Base-by-base conservation (phyloP, 2,888 invertebrate species). In the Crossocerus cetratus region DNA sequence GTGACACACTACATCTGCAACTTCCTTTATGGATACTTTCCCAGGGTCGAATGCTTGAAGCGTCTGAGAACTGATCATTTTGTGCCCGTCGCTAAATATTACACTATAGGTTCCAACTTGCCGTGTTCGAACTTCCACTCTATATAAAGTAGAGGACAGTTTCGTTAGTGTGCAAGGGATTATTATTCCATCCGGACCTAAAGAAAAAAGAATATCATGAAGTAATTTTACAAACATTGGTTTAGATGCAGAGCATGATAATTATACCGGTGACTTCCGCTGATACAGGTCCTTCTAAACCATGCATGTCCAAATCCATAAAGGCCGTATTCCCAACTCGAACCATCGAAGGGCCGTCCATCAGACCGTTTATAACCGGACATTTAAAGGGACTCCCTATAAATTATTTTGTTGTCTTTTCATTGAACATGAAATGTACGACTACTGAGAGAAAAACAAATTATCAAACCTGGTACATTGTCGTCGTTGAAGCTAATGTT, bases 401-500 rank as follows among this genome's bases (percentile, higher is more conserved):
- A 32, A 32, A 32, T 8, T 32, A 32, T 8, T 32, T 32, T 32
- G 32, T 32, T 32, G 32, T 32, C 8, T 32, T 32, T 32, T 32
- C 11, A 32, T 8, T 32, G 32, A 32, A 32, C 32, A 32, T 1
- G 32, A 32, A 32, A 32, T 32, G 8, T 32, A 32, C 11, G 11
- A 32, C 32, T 11, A 32, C 0, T n/a, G n/a, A 18, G 23, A 20
- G 22, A 44, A 55, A 18, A 42, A 8, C 21, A n/a, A 20, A 16
- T 65, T 58, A 4, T 61, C 71, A 65, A 21, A 92, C 92, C 92
- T 68, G 96, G 95, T 2, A 97, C 97, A 32, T 96, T 93, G 86
- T 97, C 96, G 85, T 98, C 98, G 87, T 98, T 98, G 91, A 98
- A 98, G 0, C 97, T 97, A 77, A 98, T 97, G 74, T 97, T 97